Evolutionary conservation across 2,888 invertebrate genomes (phyloP).

Genomic region (Sarcophaga caerulescens): DNA sequence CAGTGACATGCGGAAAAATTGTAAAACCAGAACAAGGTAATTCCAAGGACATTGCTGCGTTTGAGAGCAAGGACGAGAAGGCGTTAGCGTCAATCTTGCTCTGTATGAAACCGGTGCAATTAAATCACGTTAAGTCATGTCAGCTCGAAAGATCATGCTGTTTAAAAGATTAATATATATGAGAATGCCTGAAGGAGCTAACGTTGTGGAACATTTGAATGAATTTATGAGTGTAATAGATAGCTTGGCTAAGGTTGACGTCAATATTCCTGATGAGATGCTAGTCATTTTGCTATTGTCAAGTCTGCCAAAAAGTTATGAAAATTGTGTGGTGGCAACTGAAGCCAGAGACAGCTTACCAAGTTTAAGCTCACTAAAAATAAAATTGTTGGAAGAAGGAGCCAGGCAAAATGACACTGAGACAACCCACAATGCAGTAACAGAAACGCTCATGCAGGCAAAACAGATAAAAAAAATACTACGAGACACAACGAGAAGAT

Average conservation of each 20-base stretch:
- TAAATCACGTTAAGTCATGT: conserved; percentile 37
- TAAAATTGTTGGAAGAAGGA: conserved; percentile 55
- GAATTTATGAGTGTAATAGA: neutral
- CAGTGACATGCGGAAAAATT: too few species aligned
- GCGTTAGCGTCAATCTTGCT: conserved; percentile 61
- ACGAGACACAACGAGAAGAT: neutral
- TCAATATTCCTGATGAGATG: neutral
- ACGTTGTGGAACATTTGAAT: neutral
- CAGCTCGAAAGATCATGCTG: too few species aligned
- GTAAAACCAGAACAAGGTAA: neutral
- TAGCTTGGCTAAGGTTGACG: conserved; percentile 39
- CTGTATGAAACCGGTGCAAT: conserved; percentile 51
- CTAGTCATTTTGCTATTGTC: conserved; percentile 25
- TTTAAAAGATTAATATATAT: neutral
- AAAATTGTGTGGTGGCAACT: conserved; percentile 58
- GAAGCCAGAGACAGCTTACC: neutral
- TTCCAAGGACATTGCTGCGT: neutral
- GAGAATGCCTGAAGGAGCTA: neutral
- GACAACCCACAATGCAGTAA: neutral
- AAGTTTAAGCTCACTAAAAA: neutral
- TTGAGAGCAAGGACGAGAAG: conserved; percentile 57
- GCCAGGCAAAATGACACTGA: conserved; percentile 26
- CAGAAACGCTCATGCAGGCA: conserved; percentile 9
- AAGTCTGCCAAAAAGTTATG: conserved; percentile 54
- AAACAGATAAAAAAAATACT: neutral